Percentiles rank a stretch among this genome's conserved stretches.
These are phyloP conservation scores for Fulmarus glacialis DNA, from an alignment of 2,113 vertebrate genomes.

Conservation along the genomic window DNA sequence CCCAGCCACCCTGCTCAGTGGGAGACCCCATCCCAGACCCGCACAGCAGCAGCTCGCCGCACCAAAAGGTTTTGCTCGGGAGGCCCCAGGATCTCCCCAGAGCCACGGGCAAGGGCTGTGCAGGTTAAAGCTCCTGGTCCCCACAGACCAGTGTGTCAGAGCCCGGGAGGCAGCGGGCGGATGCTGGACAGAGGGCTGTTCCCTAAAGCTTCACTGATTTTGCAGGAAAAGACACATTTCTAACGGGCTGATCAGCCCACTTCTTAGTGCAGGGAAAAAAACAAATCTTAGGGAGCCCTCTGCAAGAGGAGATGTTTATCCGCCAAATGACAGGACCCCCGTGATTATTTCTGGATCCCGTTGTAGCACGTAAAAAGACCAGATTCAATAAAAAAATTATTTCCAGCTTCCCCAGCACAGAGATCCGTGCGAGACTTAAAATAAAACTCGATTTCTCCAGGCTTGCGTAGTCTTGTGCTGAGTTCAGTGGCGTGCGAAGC, in stretches of 20 bases:
- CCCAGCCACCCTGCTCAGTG: neutral
- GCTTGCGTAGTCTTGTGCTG: constrained; percentile 71
- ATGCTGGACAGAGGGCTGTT: neutral
- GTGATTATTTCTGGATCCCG: constrained; percentile 70
- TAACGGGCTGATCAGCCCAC: neutral
- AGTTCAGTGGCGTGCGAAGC: constrained; percentile 64
- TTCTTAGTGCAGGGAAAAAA: neutral
- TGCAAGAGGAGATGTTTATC: constrained; percentile 46
- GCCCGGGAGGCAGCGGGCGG: neutral
- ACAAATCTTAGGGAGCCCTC: constrained; percentile 29
- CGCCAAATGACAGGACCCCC: constrained; percentile 47
- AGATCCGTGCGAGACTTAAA: constrained; percentile 68
- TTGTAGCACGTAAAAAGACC: constrained; percentile 70
- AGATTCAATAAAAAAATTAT: constrained; percentile 71
- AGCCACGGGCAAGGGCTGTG: neutral
- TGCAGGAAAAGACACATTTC: neutral
- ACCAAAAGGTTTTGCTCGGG: fast-evolving
- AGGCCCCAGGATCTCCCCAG: neutral
- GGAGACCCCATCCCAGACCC: neutral
- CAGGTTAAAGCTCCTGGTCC: neutral
- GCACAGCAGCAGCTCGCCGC: fast-evolving
- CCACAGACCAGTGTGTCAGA: neutral
- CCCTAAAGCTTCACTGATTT: neutral
- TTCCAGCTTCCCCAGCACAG: constrained; percentile 66
- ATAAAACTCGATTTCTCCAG: constrained; percentile 73